Evolutionary conservation across 2,797 vertebrate species (phyloP).

Genomic region (Enoplosus armatus): DNA sequence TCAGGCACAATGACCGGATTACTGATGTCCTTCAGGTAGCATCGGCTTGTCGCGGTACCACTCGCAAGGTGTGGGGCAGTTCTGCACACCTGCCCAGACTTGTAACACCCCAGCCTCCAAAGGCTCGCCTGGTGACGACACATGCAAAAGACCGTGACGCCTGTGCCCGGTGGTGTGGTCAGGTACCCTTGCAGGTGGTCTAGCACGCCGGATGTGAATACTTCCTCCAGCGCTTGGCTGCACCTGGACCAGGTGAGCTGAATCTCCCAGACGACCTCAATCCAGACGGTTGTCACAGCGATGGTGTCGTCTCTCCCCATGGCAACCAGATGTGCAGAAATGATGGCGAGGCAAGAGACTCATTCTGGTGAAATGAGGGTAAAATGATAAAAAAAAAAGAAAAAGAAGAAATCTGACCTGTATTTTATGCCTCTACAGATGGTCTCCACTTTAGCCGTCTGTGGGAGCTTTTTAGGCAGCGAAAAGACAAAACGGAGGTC

Average conservation of each 20-base stretch:
- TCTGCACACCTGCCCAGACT: too few relatives aligned
- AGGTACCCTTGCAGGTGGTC: too few relatives aligned
- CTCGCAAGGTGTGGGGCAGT: too few relatives aligned
- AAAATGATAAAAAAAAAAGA: not conserved
- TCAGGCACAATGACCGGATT: too few relatives aligned
- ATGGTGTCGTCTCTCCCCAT: not conserved
- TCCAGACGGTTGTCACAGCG: not conserved
- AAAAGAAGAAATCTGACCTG: conserved; percentile 37
- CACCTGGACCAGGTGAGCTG: not conserved
- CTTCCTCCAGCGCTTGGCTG: too few relatives aligned
- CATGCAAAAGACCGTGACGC: too few relatives aligned
- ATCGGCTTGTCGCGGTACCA: too few relatives aligned
- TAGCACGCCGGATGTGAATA: too few relatives aligned
- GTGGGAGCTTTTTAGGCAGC: conserved; percentile 24
- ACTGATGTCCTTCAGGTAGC: too few relatives aligned
- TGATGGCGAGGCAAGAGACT: not conserved
- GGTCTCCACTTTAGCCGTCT: conserved; percentile 15
- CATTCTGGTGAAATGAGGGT: not conserved
- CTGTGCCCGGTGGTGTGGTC: too few relatives aligned
- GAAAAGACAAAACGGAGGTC: not conserved
- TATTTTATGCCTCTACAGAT: conserved; percentile 23
- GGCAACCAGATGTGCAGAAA: conserved; percentile 28
- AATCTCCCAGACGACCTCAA: conserved; percentile 2
- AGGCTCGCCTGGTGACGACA: too few relatives aligned
- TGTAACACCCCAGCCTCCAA: too few relatives aligned